Base-by-base conservation (phyloP, 2,888 invertebrate genomes). In the Hirtodrosophila trivittata region DNA sequence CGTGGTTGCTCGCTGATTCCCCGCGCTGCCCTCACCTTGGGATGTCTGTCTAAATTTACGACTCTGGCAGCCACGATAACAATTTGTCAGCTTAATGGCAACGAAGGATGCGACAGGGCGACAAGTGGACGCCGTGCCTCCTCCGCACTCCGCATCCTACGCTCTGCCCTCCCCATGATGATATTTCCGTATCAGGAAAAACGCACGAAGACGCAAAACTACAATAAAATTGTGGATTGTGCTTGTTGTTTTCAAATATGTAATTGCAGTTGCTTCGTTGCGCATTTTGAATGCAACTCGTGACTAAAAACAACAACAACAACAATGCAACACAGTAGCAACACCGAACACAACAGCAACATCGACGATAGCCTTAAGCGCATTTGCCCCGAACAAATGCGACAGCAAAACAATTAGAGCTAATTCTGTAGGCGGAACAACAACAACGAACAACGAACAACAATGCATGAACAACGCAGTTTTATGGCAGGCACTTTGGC, bases 21-120 rank as follows among this genome's bases (percentile, higher is more conserved):
- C 9, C 21, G 41, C 43, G 4, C 9, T 26, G 26, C 7, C 26
- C 12, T 21, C 18, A 2, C 5, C 32, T n/a, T 13, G 2, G 13
- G 49, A 54, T 38, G 47, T 50, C 65, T 49, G 75, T 77, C 80
- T 77, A 73, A 82, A 81, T 82, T 82, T 81, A 81, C 80, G 83
- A 75, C 77, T 74, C 59, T 56, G 66, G 66, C 71, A 70, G 39
- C 57, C 62, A 58, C 84, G 85, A 85, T 85, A 85, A 85, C 84
- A 85, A 85, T 85, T 85, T 85, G 84, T 85, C 84, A 85, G 83
- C 77, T 83, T 84, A 83, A 82, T 84, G 82, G 81, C 76, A 54
- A 39, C 54, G 54, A 78, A 82, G 83, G 80, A 81, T 81, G 85
- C 66, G 76, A 28, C 28, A 28, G 73, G 77, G 54, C 65, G 56